These are phyloP conservation scores for Acipenser ruthenus DNA, from an alignment of 2,797 vertebrate genomes.

Conservation along the genomic window DNA sequence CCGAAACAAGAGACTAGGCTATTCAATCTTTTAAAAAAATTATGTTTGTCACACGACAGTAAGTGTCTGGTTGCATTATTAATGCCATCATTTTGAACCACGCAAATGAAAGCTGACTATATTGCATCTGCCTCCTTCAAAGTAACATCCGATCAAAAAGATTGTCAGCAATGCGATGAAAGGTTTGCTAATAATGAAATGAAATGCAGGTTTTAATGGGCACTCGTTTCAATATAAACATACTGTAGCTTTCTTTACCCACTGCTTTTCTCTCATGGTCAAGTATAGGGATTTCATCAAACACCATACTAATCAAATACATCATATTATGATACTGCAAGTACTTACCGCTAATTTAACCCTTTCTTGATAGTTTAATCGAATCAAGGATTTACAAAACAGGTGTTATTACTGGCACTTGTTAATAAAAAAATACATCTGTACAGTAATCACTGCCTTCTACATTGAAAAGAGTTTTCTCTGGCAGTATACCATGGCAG, in stretches of 20 bases:
- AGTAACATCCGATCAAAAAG: constrained; percentile 45
- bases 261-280: background rate
- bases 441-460: too few species aligned
- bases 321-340: background rate
- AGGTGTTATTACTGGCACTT: too few species aligned
- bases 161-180: constrained; percentile 39
- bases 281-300: background rate
- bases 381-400: too few species aligned
- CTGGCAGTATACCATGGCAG: too few species aligned
- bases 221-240: constrained; percentile 39
- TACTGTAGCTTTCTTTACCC: background rate
- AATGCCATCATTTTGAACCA: constrained; percentile 34
- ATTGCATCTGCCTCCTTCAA: constrained; percentile 57
- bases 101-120: constrained; percentile 35
- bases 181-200: constrained; percentile 41
- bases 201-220: constrained; percentile 44
- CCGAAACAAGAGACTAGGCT: too few species aligned
- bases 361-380: too few species aligned
- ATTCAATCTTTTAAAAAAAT: too few species aligned
- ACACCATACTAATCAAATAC: background rate
- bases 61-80: constrained; percentile 31
- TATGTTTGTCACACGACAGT: too few species aligned
- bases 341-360: too few species aligned
- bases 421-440: too few species aligned
- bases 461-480: too few species aligned